Evolutionary conservation across 2,888 invertebrate species (phyloP), one percentile per base, ranked within the genome.

Genomic region (Corbicula japonica): DNA sequence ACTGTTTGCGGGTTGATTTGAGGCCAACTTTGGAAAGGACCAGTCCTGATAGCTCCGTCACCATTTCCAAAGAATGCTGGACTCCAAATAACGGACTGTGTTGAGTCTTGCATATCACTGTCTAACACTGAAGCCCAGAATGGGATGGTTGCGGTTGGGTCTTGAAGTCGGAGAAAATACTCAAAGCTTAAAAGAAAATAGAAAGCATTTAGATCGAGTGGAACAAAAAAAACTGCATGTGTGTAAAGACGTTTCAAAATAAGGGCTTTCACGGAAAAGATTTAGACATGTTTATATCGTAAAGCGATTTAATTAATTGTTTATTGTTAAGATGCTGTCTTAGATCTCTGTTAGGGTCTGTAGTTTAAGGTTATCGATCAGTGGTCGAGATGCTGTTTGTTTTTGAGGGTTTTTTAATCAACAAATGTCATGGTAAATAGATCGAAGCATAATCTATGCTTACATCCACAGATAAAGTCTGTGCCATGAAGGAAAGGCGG

Each of bases 61-160:
- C 83, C 78, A 10, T 38, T 82, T 0, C 88, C 88, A 30, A 84
- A 69, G 69, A 87, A 88, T 2, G 69, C 77, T 0, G 73, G 38
- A n/a, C 82, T 80, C 83, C 85, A 88, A 15, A 90, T 52, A 10
- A 80, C 73, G 5, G 89, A 87, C 12, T 68, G 38, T 1, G 66
- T 58, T 1, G 87, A 61, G 52, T 82, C 77, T 0, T 52, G 61
- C 56, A 88, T 83, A 21, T 77, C 86, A 6, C 73, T 76, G 68
- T 89, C 88, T 8, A 87, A 56, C 5, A 75, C 72, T 12, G 85
- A 85, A 46, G 86, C 87, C 88, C 88, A 89, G 76, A 85, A 89
- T 1, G 89, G 88, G 4, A 90, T 56, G 5, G 86, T 85, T 0
- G 86, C 85, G 0, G 46, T 46, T 0, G 85, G 82, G 26, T 84